These are phyloP conservation scores for Tinea pellionella DNA, from an alignment of 2,888 invertebrate genomes.

Conservation along the genomic window DNA sequence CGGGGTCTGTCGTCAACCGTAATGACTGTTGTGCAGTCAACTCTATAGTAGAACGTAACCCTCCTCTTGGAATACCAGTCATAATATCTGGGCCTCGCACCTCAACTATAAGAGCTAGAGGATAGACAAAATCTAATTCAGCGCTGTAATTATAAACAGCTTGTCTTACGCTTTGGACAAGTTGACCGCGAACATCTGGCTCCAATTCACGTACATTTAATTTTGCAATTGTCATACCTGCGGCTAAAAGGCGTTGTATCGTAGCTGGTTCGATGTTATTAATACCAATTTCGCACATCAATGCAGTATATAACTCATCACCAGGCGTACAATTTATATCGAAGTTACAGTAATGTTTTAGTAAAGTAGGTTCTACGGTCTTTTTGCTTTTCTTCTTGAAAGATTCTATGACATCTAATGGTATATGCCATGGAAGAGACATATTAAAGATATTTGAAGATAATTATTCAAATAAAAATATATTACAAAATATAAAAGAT, in stretches of 20 bases:
- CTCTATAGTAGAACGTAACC: slow-evolving; percentile 41
- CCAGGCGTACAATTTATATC: slow-evolving; percentile 44
- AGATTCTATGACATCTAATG: slow-evolving; percentile 37
- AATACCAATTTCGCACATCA: slow-evolving; percentile 58
- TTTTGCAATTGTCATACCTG: slow-evolving; percentile 58
- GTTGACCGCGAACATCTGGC: slow-evolving; percentile 48
- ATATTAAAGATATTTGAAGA: slow-evolving; percentile 23
- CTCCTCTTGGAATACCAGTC: slow-evolving; percentile 49
- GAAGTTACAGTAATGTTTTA: slow-evolving; percentile 47
- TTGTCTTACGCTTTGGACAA: slow-evolving; percentile 55
- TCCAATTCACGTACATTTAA: slow-evolving; percentile 53
- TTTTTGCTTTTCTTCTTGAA: slow-evolving; percentile 24
- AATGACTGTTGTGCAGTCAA: slow-evolving; percentile 43
- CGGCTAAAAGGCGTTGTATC: slow-evolving; percentile 53
- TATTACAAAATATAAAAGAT: not conserved
- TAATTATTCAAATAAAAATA: not conserved
- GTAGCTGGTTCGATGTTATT: slow-evolving; percentile 43
- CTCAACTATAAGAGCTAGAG: slow-evolving; percentile 54
- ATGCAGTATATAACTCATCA: slow-evolving; percentile 53
- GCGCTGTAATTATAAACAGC: slow-evolving; percentile 60
- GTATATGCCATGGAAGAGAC: slow-evolving; percentile 58
- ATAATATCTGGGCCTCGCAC: slow-evolving; percentile 50
- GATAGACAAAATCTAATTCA: slow-evolving; percentile 57
- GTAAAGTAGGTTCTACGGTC: slow-evolving; percentile 30
- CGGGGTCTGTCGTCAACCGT: slow-evolving; percentile 59